A percentile compares a stretch with the other conserved stretches of the same genome.
Conservation (phyloP, 2,888 invertebrate species). For the Coelinius sp. region DNA sequence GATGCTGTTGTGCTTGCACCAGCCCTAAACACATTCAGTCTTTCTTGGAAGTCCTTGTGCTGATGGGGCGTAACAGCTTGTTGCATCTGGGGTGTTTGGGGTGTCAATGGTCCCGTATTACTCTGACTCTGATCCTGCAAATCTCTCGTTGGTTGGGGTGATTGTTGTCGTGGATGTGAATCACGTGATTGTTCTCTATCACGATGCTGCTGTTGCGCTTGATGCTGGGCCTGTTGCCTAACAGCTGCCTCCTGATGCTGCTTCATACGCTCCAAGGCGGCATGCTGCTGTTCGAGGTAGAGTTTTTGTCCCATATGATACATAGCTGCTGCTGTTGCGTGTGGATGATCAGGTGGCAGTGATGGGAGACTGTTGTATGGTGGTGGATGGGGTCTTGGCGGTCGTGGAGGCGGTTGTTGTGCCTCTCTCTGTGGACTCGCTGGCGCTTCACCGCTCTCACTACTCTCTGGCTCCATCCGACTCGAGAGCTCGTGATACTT, state of each 20-base stretch:
- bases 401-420: constrained; percentile 68
- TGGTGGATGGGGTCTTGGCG: constrained; percentile 72
- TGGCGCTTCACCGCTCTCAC: constrained; percentile 74
- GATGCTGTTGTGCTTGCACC: constrained; percentile 75
- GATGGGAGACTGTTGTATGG: constrained; percentile 71
- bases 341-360: constrained; percentile 76
- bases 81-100: constrained; percentile 65
- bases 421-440: constrained; percentile 70
- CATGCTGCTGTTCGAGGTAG: constrained; percentile 74
- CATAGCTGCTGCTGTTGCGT: constrained; percentile 70
- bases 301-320: constrained; percentile 72
- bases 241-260: constrained; percentile 72
- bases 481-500: constrained; percentile 90
- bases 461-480: constrained; percentile 73
- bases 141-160: constrained; percentile 69
- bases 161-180: constrained; percentile 72
- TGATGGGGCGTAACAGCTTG: constrained; percentile 73
- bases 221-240: constrained; percentile 73
- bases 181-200: constrained; percentile 73
- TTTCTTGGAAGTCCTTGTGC: constrained; percentile 79
- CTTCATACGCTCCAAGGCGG: constrained; percentile 71
- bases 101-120: constrained; percentile 64
- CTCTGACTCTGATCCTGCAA: constrained; percentile 64
- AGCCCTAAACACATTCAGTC: constrained; percentile 83
- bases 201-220: constrained; percentile 71